A percentile compares a stretch with the other conserved stretches of the same genome.
Conservation (phyloP, 2,888 invertebrate genomes). For the Cyrtodaria siliqua region DNA sequence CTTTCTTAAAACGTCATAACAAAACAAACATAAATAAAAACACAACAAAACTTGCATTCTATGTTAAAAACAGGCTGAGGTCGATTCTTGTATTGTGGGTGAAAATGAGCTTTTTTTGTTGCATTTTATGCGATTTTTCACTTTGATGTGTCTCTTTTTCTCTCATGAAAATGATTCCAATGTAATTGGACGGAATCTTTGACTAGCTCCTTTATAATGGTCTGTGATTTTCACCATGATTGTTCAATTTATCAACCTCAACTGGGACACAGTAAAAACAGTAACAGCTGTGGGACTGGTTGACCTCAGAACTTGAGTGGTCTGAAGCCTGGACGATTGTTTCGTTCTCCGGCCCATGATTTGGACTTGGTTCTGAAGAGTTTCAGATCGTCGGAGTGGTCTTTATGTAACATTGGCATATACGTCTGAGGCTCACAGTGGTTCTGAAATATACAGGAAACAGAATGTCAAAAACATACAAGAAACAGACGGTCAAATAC, state of each 20-base stretch:
- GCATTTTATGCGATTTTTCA: conserved; percentile 25
- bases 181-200: conserved; percentile 9
- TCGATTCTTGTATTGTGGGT: neutral
- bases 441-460: conserved; percentile 83
- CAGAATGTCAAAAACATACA: neutral
- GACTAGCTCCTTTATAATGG: conserved; percentile 5
- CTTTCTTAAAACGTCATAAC: conserved; percentile 44
- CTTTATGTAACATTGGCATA: conserved; percentile 94
- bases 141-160: neutral
- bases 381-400: conserved; percentile 90
- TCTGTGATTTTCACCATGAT: neutral
- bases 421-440: conserved; percentile 92
- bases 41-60: conserved; percentile 29
- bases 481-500: no score
- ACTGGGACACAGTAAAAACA: neutral
- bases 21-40: conserved; percentile 49
- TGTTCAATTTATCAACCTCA: neutral
- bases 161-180: conserved; percentile 1
- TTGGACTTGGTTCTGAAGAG: conserved; percentile 93
- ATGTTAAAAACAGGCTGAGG: conserved; percentile 1
- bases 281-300: neutral
- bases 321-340: conserved; percentile 72
- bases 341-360: conserved; percentile 86
- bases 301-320: conserved; percentile 74
- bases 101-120: conserved; percentile 11